phyloP scores from a whole-genome alignment of 1,140 invertebrate species.

The Cotesia glomerata region DNA sequence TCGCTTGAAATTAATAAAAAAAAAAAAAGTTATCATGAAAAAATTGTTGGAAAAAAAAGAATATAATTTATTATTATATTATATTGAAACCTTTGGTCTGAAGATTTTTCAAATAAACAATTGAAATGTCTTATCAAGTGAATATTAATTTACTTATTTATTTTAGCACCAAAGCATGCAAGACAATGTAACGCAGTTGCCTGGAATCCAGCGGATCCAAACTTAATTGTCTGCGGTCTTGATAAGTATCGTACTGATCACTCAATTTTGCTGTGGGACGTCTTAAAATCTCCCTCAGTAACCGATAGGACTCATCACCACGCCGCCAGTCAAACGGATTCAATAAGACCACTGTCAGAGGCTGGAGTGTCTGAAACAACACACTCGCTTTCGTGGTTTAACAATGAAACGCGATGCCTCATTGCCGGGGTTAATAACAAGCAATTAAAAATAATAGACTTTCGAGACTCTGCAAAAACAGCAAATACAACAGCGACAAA shows the following conservation, averaged over 20 bases:
- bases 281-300: slow-evolving; percentile 63
- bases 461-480: slow-evolving; percentile 79
- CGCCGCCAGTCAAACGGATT: slow-evolving; percentile 50
- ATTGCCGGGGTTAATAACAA: slow-evolving; percentile 89
- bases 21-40: too few relatives aligned
- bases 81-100: neutral
- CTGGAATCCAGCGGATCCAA: slow-evolving; percentile 87
- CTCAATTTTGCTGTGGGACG: slow-evolving; percentile 83
- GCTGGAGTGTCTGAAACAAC: slow-evolving; percentile 81
- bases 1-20: too few relatives aligned
- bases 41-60: too few relatives aligned
- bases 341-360: slow-evolving; percentile 67
- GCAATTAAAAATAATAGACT: slow-evolving; percentile 87
- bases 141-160: neutral
- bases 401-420: slow-evolving; percentile 74
- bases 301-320: slow-evolving; percentile 56
- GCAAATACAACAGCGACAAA: slow-evolving; percentile 79
- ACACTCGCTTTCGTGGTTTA: slow-evolving; percentile 87
- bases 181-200: slow-evolving; percentile 85
- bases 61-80: too few relatives aligned
- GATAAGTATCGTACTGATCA: slow-evolving; percentile 87
- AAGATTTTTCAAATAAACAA: neutral
- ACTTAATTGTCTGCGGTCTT: slow-evolving; percentile 83
- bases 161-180: slow-evolving; percentile 77
- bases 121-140: too few relatives aligned